Evolutionary conservation across 2,113 vertebrate genomes (phyloP), one percentile per base, ranked within the genome.

Genomic region (Phodopus roborovskii): DNA sequence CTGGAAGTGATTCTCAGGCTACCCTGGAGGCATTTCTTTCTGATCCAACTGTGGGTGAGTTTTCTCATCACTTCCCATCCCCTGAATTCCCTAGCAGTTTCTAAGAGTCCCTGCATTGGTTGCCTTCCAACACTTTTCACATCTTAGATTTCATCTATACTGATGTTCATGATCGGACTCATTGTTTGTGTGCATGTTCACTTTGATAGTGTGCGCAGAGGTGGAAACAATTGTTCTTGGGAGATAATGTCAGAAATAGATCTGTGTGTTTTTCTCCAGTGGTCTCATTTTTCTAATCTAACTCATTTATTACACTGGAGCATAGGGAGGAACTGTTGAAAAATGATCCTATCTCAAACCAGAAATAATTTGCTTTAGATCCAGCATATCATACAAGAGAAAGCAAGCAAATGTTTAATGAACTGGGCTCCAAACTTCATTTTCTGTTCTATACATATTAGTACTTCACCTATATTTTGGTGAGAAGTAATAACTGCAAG

Each of bases 211-310:
- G 13, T 92, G 81, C 92, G 17, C 28, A 93, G 94, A 81, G 7
- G 2, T 48, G 42, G 66, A 88, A 83, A 82, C 75, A 91, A 88
- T 95, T 94, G 71, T 89, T 95, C 82, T 94, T 77, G 7, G 12
- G 71, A 94, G 96, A 96, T 96, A 95, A 74, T 90, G 75, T 89
- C 88, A 86, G 20, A 88, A 90, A 28, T 19, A 82, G 26, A 73
- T 85, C 2, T 79, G 36, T 60, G 62, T 58, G 56, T 39, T 79
- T 93, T 96, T 66, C 73, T 91, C 15, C 33, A 81, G 56, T 87
- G 70, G 26, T 13, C n/a, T 92, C 85, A 90, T 88, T 77, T 92
- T 96, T 95, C 48, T 81, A 84, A 95, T 92, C 48, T 73, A 96
- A 86, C 48, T 91, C 91, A 89, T 94, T 88, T 94, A 68, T 96